A percentile compares a stretch with the other conserved stretches of the same genome.
These are phyloP conservation scores for Ladona fulva DNA, from an alignment of 1,140 invertebrate species.

Conservation along the genomic window DNA sequence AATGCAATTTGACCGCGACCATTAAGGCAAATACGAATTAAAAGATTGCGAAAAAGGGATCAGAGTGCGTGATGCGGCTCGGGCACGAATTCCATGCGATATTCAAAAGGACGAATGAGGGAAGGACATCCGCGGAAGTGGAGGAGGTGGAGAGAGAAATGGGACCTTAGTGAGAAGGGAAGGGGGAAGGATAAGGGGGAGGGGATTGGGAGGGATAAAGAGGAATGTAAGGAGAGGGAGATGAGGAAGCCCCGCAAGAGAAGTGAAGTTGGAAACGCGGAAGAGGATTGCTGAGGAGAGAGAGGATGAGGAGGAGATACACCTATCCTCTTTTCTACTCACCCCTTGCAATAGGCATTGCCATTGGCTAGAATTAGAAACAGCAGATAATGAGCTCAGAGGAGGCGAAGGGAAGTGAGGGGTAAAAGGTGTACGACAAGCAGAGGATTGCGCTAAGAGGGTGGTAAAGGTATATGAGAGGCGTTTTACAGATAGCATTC, in stretches of 20 bases:
- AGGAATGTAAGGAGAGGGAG: not conserved
- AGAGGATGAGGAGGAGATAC: not conserved
- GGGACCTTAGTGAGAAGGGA: constrained; percentile 11
- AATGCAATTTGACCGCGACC: no score
- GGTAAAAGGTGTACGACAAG: no score
- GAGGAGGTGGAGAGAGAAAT: constrained; percentile 16
- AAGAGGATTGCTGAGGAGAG: not conserved
- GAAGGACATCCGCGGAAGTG: not conserved
- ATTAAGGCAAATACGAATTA: no score
- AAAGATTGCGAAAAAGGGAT: not conserved
- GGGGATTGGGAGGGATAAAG: not conserved
- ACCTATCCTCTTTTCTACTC: no score
- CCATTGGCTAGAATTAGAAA: no score
- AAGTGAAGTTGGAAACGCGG: not conserved
- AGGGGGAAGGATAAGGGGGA: not conserved
- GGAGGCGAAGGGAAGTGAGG: no score
- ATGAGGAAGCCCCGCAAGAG: not conserved
- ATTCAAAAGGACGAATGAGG: not conserved
- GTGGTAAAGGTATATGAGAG: no score
- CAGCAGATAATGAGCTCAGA: no score
- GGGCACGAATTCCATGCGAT: no score
- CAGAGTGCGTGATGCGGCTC: not conserved
- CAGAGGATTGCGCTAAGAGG: no score
- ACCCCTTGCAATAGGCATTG: no score
- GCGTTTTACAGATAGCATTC: no score